These are phyloP conservation scores for Sander vitreus DNA, from an alignment of 2,113 vertebrate species.

Conservation along the genomic window DNA sequence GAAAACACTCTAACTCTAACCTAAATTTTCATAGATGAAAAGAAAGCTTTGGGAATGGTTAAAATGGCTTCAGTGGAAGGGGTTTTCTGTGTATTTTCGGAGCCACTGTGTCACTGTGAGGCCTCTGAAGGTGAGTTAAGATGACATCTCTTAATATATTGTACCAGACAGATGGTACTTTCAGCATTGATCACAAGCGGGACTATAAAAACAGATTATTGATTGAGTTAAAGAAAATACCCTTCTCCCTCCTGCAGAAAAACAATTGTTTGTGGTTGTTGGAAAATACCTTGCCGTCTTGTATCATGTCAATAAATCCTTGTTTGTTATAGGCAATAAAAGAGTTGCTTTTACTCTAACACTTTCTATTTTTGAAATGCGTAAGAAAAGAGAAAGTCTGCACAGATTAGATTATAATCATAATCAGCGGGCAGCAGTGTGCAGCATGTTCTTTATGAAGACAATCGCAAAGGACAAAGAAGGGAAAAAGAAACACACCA, in stretches of 20 bases:
- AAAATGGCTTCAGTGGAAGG: neutral
- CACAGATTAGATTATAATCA: slow-evolving; percentile 46
- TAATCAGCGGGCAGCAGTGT: slow-evolving; percentile 27
- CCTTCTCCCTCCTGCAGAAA: neutral
- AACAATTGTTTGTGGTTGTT: slow-evolving; percentile 5
- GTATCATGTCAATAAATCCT: slow-evolving; percentile 9
- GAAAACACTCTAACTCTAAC: neutral
- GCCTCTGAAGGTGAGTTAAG: neutral
- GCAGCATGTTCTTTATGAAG: slow-evolving; percentile 22
- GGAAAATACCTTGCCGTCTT: neutral
- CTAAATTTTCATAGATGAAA: slow-evolving; percentile 14
- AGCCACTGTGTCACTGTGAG: neutral
- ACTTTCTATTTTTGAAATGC: neutral
- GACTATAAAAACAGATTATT: neutral
- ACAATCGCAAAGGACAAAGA: slow-evolving; percentile 22
- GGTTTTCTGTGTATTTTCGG: slow-evolving; percentile 1
- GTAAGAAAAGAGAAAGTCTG: slow-evolving; percentile 9
- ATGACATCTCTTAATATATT: neutral
- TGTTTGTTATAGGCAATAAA: slow-evolving; percentile 31
- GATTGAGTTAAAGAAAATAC: slow-evolving; percentile 18
- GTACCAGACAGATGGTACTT: neutral
- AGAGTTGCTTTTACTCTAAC: neutral
- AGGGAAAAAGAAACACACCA: neutral
- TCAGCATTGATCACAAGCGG: neutral
- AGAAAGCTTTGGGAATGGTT: neutral